Base-by-base conservation (phyloP, 1,140 invertebrate species). In the Tachypleus tridentatus region DNA sequence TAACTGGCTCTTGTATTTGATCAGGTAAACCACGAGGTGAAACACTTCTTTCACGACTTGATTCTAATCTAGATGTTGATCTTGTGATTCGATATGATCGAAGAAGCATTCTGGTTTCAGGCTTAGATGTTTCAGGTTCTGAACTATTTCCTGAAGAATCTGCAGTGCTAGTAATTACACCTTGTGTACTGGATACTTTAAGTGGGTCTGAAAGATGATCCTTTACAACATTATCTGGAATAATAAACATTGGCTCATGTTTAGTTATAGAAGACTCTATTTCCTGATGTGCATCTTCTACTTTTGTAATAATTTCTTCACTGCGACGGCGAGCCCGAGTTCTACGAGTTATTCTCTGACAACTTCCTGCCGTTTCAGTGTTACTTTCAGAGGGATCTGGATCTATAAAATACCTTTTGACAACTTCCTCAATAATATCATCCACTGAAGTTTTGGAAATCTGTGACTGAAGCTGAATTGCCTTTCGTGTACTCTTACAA, bases 391-490 rank as follows among this genome's bases (percentile, higher is more conserved):
- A 52, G 8, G 54, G 56, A 7, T 49, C 53, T 52, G 51, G 50
- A 11, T 10, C 29, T 61, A 71, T 63, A 51, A 66, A 66, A 58
- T 71, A 57, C 7, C 86, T 84, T 67, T 87, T 83, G 0, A 90
- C 82, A 3, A 91, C 87, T 71, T 93, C 89, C 65, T 93, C 91
- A 68, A 93, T 91, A 2, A 87, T 82, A 69, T 93, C 89, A 76
- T 92, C 89, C 2, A 91, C 82, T 0, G 87, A 87, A 61, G 81
- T 89, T 52, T 68, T 67, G 56, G 59, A 67, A 8, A 29, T 48
- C 54, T 71, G 68, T 10, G 65, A 68, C 66, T 64, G 65, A 5
- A 73, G 65, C 67, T 89, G 79, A 63, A 87, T 82, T 2, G 89
- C 91, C 75, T 92, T 93, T 52, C 89, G 76, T 47, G 72, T 69